Evolutionary conservation across 2,888 invertebrate species (phyloP).

Genomic region (Cheilosia variabilis): DNA sequence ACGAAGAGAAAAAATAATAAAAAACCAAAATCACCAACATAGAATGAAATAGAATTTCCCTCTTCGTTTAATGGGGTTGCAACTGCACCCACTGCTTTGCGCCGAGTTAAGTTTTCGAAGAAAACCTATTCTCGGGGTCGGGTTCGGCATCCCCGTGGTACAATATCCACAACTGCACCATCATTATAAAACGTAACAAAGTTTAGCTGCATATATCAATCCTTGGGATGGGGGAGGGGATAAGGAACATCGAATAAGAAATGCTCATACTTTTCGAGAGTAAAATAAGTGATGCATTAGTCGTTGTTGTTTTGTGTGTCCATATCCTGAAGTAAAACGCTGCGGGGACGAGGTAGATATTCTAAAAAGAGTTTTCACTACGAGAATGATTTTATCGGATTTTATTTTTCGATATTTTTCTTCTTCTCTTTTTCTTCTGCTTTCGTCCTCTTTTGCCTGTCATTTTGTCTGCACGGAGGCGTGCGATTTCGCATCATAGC

Average conservation of each 20-base stretch:
- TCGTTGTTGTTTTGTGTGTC: conserved; percentile 73
- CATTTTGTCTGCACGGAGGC: neutral
- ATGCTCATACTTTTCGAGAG: conserved; percentile 12
- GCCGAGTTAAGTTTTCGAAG: conserved; percentile 15
- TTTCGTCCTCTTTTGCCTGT: conserved; percentile 6
- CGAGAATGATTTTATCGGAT: conserved; percentile 68
- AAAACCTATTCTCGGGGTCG: conserved; percentile 23
- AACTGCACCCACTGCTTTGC: neutral
- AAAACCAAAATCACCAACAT: conserved; percentile 65
- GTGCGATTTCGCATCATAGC: conserved; percentile 14
- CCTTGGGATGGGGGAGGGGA: neutral
- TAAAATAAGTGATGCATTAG: conserved; percentile 72
- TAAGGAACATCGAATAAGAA: neutral
- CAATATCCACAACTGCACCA: conserved; percentile 43
- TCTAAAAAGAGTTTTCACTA: conserved; percentile 49
- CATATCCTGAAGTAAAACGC: conserved; percentile 60
- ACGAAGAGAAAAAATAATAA: conserved; percentile 6
- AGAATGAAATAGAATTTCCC: conserved; percentile 68
- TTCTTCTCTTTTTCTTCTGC: neutral
- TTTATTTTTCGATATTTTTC: conserved; percentile 50
- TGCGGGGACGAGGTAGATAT: conserved; percentile 46
- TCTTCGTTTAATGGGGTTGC: neutral
- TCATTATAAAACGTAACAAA: conserved; percentile 62
- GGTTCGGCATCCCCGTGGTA: conserved; percentile 4
- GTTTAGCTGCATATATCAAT: conserved; percentile 56